phyloP scores from a whole-genome alignment of 2,113 vertebrate genomes.

The Epinephelus moara region DNA sequence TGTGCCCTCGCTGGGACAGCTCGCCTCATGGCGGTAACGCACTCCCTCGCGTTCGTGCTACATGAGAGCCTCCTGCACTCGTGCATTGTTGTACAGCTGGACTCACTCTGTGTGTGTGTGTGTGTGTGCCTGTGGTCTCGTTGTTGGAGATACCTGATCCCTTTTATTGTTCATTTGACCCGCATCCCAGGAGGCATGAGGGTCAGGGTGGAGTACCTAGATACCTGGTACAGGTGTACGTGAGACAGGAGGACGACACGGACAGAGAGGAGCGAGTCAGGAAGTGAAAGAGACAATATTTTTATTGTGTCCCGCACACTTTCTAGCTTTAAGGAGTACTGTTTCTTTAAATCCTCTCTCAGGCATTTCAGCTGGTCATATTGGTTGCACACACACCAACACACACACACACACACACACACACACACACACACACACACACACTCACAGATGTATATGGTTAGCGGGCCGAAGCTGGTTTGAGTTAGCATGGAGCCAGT shows the following conservation, averaged over 20 bases:
- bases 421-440: constrained; percentile 57
- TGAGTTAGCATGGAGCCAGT: constrained; percentile 84
- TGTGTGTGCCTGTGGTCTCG: constrained; percentile 44
- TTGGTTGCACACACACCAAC: constrained; percentile 64
- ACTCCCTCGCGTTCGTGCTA: constrained; percentile 52
- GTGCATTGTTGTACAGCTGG: constrained; percentile 68
- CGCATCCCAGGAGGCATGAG: constrained; percentile 72
- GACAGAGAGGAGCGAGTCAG: background rate
- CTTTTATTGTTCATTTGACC: constrained; percentile 80
- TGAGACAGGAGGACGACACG: constrained; percentile 17
- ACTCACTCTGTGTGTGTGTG: constrained; percentile 26
- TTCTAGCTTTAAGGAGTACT: constrained; percentile 40
- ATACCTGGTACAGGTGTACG: constrained; percentile 67
- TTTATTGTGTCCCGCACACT: background rate
- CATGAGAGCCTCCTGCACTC: constrained; percentile 59
- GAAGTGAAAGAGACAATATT: background rate
- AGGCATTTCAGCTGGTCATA: constrained; percentile 75
- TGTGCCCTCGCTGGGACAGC: constrained; percentile 58
- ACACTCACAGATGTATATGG: constrained; percentile 78
- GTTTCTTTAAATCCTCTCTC: constrained; percentile 75
- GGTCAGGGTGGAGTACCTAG: constrained; percentile 72
- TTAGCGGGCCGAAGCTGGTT: constrained; percentile 83
- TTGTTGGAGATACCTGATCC: constrained; percentile 74
- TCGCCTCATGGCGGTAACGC: constrained; percentile 50
- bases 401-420: constrained; percentile 56